phyloP scores from a whole-genome alignment of 2,797 vertebrate genomes.

The Sebastes miniatus region DNA sequence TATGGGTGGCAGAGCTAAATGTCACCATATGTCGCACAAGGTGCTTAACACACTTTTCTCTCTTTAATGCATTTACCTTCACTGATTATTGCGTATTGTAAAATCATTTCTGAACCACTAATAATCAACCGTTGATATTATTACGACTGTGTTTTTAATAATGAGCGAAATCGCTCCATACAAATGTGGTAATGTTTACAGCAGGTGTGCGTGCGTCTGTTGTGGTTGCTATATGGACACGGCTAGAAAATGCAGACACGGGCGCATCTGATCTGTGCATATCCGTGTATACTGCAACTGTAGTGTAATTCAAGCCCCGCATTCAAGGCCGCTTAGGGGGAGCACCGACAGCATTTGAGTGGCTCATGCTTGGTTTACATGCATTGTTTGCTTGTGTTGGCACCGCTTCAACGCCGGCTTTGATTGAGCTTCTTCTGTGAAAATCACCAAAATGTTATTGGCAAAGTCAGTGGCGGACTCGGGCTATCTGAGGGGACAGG shows the following conservation, averaged over 20 bases:
- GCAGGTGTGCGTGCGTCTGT: slow-evolving; percentile 48
- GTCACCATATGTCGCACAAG: slow-evolving; percentile 55
- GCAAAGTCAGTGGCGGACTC: background rate
- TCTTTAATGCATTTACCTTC: background rate
- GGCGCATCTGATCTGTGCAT: slow-evolving; percentile 54
- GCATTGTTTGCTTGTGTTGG: slow-evolving; percentile 41
- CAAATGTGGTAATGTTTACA: slow-evolving; percentile 39
- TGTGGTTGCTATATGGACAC: slow-evolving; percentile 31
- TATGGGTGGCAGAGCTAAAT: slow-evolving; percentile 29
- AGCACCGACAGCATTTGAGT: background rate
- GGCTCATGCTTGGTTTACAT: slow-evolving; percentile 29
- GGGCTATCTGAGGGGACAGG: too few species aligned
- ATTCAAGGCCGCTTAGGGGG: background rate
- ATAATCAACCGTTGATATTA: background rate
- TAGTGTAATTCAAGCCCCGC: slow-evolving; percentile 64
- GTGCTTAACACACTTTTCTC: slow-evolving; percentile 17
- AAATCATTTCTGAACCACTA: background rate
- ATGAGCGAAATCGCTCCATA: background rate
- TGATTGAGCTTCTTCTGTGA: slow-evolving; percentile 10
- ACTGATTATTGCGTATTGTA: background rate
- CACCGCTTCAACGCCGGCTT: background rate
- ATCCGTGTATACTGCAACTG: slow-evolving; percentile 58
- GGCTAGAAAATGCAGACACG: slow-evolving; percentile 46
- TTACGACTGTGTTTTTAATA: slow-evolving; percentile 1
- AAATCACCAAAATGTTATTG: background rate